Evolutionary conservation across 2,797 vertebrate genomes (phyloP), one percentile per base, ranked within the genome.

Genomic region (Typhlichthys eigenmanni): DNA sequence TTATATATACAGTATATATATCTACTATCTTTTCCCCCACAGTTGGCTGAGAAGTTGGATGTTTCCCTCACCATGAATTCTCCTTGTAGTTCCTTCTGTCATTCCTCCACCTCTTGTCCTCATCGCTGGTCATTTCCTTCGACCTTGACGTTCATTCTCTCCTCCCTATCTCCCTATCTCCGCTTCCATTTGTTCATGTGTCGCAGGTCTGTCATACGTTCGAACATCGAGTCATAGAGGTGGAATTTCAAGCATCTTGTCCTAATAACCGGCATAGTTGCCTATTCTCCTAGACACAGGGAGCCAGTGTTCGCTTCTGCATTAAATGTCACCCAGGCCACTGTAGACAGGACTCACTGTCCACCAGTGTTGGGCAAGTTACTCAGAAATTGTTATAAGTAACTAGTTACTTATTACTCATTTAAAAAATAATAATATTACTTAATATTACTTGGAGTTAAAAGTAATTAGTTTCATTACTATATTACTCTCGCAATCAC

Each of bases 251-350:
- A 49, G 58, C 67, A 61, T 60, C 34, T 61, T 29, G 13, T 52
- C 38, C 55, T 68, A 74, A 85, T 80, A 64, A 69, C 74, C 74
- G 3, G 55, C 65, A 64, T 83, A 58, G 57, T 72, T 82, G 55
- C 54, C 11, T 64, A n/a, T 17, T 29, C 53, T n/a, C n/a, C 17
- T 32, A 0, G 5, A 34, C 63, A 59, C 50, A 66, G 52, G 57
- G 45, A 47, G 29, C 17, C n/a, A 19, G 12, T 50, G 17, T 17
- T 55, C 12, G 1, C n/a, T 13, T 48, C 47, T 1, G 0, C 50
- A 32, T 56, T 3, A 29, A 47, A 13, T 9, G 2, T 8, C 24
- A 19, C 24, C 24, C 1, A 51, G 49, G 14, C 16, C 49, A 1
- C 49, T 10, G 16, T 16, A 4, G 49, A n/a, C n/a, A 9, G 6